Conservation (phyloP, 2,797 vertebrate genomes). For the Aselliscus stoliczkanus region DNA sequence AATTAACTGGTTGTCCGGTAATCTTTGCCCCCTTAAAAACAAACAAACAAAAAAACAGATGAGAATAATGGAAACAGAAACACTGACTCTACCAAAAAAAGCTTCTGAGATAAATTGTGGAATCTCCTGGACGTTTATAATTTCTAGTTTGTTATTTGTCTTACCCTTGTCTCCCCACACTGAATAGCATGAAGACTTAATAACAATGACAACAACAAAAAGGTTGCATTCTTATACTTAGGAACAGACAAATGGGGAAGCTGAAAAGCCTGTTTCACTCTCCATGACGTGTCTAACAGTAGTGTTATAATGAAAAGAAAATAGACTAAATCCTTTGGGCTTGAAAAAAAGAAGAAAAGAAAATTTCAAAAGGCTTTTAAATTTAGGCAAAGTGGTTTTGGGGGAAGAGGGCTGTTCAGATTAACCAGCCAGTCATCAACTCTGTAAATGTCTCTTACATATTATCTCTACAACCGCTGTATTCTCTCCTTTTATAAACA, state of each 20-base stretch:
- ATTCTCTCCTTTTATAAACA: neutral
- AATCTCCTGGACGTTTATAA: neutral
- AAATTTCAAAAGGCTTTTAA: neutral
- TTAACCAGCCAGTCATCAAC: neutral
- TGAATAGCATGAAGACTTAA: neutral
- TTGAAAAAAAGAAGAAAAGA: neutral
- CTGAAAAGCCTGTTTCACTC: neutral
- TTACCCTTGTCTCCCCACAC: neutral
- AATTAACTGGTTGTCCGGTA: neutral
- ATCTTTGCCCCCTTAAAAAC: neutral
- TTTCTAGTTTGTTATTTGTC: neutral
- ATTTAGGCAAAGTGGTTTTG: neutral
- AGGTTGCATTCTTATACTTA: neutral
- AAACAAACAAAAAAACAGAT: neutral
- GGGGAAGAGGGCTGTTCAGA: neutral
- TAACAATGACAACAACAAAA: neutral
- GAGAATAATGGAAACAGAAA: neutral
- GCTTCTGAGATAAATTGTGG: neutral
- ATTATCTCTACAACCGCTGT: fast-evolving
- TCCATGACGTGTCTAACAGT: neutral
- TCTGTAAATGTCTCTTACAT: neutral
- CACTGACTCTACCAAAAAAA: neutral
- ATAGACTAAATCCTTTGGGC: neutral
- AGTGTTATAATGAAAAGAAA: neutral
- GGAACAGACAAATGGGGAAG: neutral